Evolutionary conservation across 2,113 vertebrate genomes (phyloP).

Genomic region (Seriola rivoliana): DNA sequence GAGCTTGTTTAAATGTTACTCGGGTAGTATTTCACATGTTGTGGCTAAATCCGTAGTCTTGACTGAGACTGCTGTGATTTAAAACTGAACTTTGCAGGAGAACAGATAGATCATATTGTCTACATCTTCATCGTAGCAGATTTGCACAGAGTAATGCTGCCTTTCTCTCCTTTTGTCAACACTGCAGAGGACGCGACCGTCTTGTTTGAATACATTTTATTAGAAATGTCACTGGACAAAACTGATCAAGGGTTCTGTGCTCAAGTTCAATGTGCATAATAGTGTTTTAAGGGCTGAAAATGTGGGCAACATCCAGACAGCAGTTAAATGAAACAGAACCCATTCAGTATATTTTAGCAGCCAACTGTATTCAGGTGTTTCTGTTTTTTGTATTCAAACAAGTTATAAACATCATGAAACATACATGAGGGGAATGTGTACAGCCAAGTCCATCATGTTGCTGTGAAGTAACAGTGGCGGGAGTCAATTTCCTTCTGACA

Average conservation of each 20-base stretch:
- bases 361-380: constrained; percentile 4
- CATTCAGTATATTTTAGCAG: neutral
- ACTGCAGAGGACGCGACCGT: too few relatives aligned
- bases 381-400: neutral
- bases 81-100: neutral
- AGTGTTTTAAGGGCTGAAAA: neutral
- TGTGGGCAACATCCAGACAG: neutral
- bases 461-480: neutral
- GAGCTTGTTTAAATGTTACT: neutral
- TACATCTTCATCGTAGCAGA: neutral
- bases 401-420: neutral
- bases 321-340: constrained; percentile 3
- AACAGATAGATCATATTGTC: neutral
- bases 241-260: neutral
- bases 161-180: neutral
- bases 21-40: neutral
- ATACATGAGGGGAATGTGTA: neutral
- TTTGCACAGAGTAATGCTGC: neutral
- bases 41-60: neutral
- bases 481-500: neutral
- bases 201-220: neutral
- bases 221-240: neutral
- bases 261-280: neutral
- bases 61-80: neutral
- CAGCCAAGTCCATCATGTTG: neutral